Evolutionary conservation across 2,113 vertebrate genomes (phyloP), one percentile per base, ranked within the genome.

Genomic region (Neolamprologus devosi): DNA sequence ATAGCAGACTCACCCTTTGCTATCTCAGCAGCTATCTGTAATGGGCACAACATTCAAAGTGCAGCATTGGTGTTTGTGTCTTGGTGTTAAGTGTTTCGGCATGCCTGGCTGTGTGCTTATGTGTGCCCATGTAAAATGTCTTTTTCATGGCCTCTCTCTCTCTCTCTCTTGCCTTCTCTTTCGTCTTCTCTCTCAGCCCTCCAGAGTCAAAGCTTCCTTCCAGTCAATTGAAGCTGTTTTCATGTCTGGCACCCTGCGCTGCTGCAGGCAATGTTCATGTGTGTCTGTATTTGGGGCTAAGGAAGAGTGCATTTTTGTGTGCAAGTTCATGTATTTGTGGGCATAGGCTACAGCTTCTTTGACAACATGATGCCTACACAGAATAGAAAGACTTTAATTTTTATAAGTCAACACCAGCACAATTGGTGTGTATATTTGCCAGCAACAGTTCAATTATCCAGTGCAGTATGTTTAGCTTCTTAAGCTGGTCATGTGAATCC

Each of bases 141-240:
- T 90, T 87, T 75, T 89, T 73, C n/a, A 11, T 80, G 75, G 88
- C 73, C 79, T 84, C 26, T 9, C 73, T 70, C 9, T 80, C 9
- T 80, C 51, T 58, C 28, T 35, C 21, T 28, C 45, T 82, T 17
- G 1, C 73, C 7, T 19, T 80, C 75, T 42, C 68, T 8, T 68
- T 55, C 12, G 17, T 53, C 21, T 80, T 79, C 51, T 80, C 86
- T 47, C 63, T 83, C 58, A 57, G 47, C 58, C 88, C 81, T 87
- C 86, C 45, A 58, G 88, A 91, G 85, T 85, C 12, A 3, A 85
- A 90, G 85, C 68, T 89, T 91, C 81, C 89, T 93, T 93, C 92
- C 87, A 91, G 94, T 92, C 93, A 92, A 85, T 94, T 94, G 91
- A 91, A 91, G 91, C 85, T 53, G 80, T 94, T 95, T 93, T 88